phyloP scores from a whole-genome alignment of 2,888 invertebrate species.

The Coenonympha arcania region DNA sequence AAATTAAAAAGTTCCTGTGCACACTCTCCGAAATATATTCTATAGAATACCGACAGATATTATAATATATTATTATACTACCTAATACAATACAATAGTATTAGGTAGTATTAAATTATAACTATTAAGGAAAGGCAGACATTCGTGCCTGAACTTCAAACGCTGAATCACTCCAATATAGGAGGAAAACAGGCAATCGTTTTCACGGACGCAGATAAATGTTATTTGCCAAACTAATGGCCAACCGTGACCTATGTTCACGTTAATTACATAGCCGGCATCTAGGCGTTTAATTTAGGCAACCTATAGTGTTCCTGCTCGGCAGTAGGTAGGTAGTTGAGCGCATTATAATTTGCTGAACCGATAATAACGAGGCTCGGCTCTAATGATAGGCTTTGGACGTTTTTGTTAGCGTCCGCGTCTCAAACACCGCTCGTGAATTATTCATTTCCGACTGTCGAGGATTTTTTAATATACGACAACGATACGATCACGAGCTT shows the following conservation, averaged over 20 bases:
- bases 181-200: too few relatives aligned
- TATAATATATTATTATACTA: too few relatives aligned
- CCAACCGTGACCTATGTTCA: not conserved
- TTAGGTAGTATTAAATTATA: too few relatives aligned
- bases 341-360: constrained; percentile 35
- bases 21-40: too few relatives aligned
- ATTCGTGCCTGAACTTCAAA: too few relatives aligned
- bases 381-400: constrained; percentile 40
- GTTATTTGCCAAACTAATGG: not conserved
- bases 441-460: constrained; percentile 31
- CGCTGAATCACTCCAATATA: too few relatives aligned
- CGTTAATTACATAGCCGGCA: constrained; percentile 1
- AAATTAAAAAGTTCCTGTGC: too few relatives aligned
- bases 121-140: too few relatives aligned
- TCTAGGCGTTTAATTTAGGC: constrained; percentile 11
- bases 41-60: too few relatives aligned
- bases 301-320: constrained; percentile 18
- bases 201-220: not conserved
- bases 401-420: constrained; percentile 37
- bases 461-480: not conserved
- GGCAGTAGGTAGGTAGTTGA: constrained; percentile 24
- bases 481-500: not conserved
- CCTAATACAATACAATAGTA: too few relatives aligned
- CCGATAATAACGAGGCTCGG: constrained; percentile 35
- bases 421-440: constrained; percentile 35